phyloP scores from a whole-genome alignment of 2,797 vertebrate genomes.

The Carcharodon carcharias region DNA sequence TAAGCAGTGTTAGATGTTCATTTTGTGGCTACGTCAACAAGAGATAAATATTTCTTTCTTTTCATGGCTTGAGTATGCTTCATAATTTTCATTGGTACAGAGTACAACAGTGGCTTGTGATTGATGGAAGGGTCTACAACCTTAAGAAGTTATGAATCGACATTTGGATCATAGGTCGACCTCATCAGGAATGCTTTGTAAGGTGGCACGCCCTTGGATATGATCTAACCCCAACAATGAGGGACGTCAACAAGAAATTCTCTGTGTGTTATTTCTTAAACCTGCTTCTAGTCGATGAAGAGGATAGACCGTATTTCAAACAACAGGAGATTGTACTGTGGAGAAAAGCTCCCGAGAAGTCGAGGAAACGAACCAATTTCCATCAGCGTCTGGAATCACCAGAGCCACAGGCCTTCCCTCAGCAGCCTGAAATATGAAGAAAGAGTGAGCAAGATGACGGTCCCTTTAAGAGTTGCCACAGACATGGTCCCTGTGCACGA shows the following conservation, averaged over 20 bases:
- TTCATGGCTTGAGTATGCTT: no score
- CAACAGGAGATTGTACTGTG: constrained; percentile 98
- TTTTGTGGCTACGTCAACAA: no score
- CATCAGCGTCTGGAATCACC: constrained; percentile 94
- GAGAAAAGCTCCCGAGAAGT: constrained; percentile 97
- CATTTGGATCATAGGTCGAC: no score
- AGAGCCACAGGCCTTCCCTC: constrained; percentile 77
- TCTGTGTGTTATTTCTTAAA: constrained; percentile 98
- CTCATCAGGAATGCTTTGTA: no score
- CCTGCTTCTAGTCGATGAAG: constrained; percentile 94
- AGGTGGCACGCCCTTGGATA: constrained; percentile 49
- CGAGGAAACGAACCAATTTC: constrained; percentile 90
- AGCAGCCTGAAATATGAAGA: constrained; percentile 83
- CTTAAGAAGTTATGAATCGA: no score
- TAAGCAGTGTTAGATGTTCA: no score
- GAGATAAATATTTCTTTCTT: no score
- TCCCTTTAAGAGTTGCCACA: constrained; percentile 47
- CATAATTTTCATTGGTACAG: no score
- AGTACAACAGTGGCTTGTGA: no score
- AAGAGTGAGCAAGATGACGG: constrained; percentile 37
- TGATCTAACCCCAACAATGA: constrained; percentile 93
- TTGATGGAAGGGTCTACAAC: no score
- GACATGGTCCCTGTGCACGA: constrained; percentile 56
- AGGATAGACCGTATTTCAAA: constrained; percentile 98
- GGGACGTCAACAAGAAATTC: constrained; percentile 98